Base-by-base conservation (phyloP, 2,113 vertebrate genomes). In the Panthera tigris region DNA sequence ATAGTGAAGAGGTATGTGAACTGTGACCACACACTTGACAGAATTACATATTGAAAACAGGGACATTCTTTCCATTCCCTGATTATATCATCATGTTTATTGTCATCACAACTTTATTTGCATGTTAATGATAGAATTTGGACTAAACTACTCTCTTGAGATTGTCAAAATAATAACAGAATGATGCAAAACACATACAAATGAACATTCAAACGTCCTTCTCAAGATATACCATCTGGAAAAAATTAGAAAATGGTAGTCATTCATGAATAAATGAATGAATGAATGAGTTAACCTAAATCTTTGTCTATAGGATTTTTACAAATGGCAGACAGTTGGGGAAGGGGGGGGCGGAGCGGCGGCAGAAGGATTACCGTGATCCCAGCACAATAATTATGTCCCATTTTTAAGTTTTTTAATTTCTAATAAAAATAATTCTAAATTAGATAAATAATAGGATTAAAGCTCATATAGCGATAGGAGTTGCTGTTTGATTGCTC, bases 391-490 rank as follows among this genome's bases (percentile, higher is more conserved):
- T 91, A 82, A 86, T 61, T 94, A 81, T 21, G 14, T 52, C 45
- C 63, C 71, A 45, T 16, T 91, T 94, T 89, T 82, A 65, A 85
- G 73, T 71, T 81, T 36, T 1, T 0, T 39, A 80, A 50, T 55
- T 76, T 82, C 57, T 89, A 78, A 69, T 61, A 96, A 89, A 96
- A 95, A 74, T 89, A 25, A 74, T 50, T 76, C 93, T 55, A 87
- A 95, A 68, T 90, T 96, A 83, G 52, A 94, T 85, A 18, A 89
- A 86, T 11, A 61, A n/a, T 57, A 84, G 29, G 23, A 85, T 55
- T 92, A 78, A 95, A 89, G 45, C 23, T 85, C 9, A 68, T 21
- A 87, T 41, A 18, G 65, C 84, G 48, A 81, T 16, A 76, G 63
- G 36, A 86, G 21, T 50, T 78, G 36, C 18, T 76, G 13, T 81